phyloP scores from a whole-genome alignment of 1,140 invertebrate genomes.

The Idris sp. region DNA sequence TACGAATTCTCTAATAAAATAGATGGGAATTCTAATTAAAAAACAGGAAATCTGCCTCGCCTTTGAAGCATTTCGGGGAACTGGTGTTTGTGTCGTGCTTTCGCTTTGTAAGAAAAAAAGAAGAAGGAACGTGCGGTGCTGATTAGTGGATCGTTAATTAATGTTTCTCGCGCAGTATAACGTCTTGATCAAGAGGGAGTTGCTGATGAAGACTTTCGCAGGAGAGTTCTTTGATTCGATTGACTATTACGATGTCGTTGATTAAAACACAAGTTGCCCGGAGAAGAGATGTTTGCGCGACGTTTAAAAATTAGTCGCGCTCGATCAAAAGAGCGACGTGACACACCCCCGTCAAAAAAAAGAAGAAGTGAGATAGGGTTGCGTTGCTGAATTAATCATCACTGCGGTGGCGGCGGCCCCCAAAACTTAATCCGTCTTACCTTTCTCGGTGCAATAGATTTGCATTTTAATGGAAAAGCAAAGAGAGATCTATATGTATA shows the following conservation, averaged over 20 bases:
- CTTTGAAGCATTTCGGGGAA: conserved; percentile 11
- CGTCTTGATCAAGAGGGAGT: conserved; percentile 46
- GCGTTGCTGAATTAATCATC: too few relatives aligned
- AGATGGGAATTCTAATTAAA: conserved; percentile 31
- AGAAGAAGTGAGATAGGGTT: too few relatives aligned
- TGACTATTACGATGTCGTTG: conserved; percentile 68
- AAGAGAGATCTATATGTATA: conserved; percentile 78
- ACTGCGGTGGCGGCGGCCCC: too few relatives aligned
- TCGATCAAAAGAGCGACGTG: too few relatives aligned
- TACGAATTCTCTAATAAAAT: conserved; percentile 28
- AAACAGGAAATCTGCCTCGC: conserved; percentile 7
- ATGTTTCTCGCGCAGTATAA: conserved; percentile 50
- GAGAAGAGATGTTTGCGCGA: conserved; percentile 39
- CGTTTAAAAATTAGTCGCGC: conserved; percentile 51
- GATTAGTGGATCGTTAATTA: conserved; percentile 65
- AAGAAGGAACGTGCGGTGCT: conserved; percentile 28
- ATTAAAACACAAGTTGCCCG: conserved; percentile 71
- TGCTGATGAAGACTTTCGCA: conserved; percentile 69
- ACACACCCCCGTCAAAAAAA: too few relatives aligned
- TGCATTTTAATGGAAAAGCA: conserved; percentile 83
- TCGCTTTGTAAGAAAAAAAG: conserved; percentile 10
- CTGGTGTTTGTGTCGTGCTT: conserved; percentile 20
- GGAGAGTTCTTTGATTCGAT: conserved; percentile 65
- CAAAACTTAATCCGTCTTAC: conserved; percentile 79
- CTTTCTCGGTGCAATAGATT: conserved; percentile 78